Evolutionary conservation across 1,140 invertebrate genomes (phyloP), one percentile per base, ranked within the genome.

Genomic region (Drosophila suzukii): DNA sequence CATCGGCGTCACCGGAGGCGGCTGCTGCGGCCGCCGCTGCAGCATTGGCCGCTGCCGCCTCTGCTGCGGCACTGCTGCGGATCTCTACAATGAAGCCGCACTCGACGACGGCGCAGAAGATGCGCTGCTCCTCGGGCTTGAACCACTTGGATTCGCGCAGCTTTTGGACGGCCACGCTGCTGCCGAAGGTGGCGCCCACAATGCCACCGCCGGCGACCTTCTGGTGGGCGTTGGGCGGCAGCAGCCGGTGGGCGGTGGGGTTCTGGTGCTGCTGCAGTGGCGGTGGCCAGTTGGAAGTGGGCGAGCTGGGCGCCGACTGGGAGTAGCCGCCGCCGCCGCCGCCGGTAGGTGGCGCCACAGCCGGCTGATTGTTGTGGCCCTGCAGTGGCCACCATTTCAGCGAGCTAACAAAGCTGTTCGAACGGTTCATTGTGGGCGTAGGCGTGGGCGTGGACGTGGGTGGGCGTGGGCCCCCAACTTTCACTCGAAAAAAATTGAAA

Each of bases 71-170:
- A 17, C 71, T 81, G 93, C 93, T 93, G 77, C 94, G 93, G 67
- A 94, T 93, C 81, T 95, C 94, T 47, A 95, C 93, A 54, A 95
- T 94, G 91, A 95, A 95, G 41, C 95, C 95, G n/a, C 94, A 93
- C 89, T 95, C 95, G 75, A 95, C 93, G 46, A 95, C 95, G 53
- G 95, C 94, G 88, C 94, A 95, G 70, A 95, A 93, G 74, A 95
- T 94, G 61, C 94, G 94, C 81, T 94, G 93, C 92, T 95, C 95
- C 77, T 94, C 93, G 68, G 94, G 93, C 65, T 93, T 93, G 80
- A 95, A 95, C 95, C 95, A 95, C 93, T 95, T 95, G 47, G 94
- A 94, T 91, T 95, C 94, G 43, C 94, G 93, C 66, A 95, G 93
- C 80, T 95, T 95, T 84, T 95, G 94, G 46, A 95, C 94, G 20